Base-by-base conservation (phyloP, 2,113 vertebrate genomes). In the Theropithecus gelada region DNA sequence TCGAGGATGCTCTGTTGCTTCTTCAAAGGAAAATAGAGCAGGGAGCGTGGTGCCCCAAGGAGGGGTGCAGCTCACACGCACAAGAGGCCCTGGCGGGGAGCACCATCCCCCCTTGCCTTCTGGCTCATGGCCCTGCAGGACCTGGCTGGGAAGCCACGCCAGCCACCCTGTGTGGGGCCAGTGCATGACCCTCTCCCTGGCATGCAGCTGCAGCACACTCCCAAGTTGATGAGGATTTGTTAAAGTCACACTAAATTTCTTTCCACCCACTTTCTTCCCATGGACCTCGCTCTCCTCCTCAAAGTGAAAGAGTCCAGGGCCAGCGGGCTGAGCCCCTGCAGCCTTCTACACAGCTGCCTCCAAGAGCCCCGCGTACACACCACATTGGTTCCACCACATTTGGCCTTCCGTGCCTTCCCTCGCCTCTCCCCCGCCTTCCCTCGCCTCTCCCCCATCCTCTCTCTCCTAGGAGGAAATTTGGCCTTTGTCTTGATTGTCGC, bases 101-200 rank as follows among this genome's bases (percentile, higher is more conserved):
- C 0, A 0, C 13, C 16, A 23, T 10, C 78, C 4, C 1, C 32
- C 17, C 1, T 9, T 4, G 5, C 35, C 22, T 14, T 40, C 20
- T 43, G 40, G 40, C 1, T 6, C 0, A 1, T 0, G 14, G 52
- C n/a, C 16, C 68, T 18, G 1, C 12, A 2, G 38, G 23, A 10
- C 55, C n/a, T 22, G 20, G 80, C 32, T 3, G 27, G 57, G 70
- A 32, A 38, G 22, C 48, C 61, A 32, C 0, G 12, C 27, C 3
- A 13, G 40, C n/a, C 68, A 18, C 70, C 22, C 20, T 2, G 17
- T 1, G 12, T 3, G 6, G 80, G 75, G 4, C 38, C 30, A 3
- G 0, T n/a, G 40, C 6, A 17, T 2, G 2, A 30, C 30, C 81
- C 6, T 17, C 35, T 35, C 12, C 88, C 45, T 8, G 9, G 64